A percentile compares a stretch with the other conserved stretches of the same genome.
These are phyloP conservation scores for Gisinianus flammeolus DNA, from an alignment of 2,888 invertebrate genomes.

Conservation along the genomic window DNA sequence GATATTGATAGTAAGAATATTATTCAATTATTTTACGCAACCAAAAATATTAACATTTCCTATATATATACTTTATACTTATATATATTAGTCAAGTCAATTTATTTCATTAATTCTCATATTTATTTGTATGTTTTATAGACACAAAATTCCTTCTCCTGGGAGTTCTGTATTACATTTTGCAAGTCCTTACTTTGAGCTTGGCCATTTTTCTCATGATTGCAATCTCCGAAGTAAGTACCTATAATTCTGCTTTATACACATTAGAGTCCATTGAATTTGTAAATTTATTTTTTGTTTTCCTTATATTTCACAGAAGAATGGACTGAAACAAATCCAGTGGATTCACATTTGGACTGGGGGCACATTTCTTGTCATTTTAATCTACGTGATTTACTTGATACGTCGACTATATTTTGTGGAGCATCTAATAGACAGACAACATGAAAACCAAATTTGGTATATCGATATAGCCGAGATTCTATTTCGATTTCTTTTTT, in stretches of 20 bases:
- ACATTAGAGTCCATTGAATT: no score
- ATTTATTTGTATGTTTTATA: neutral
- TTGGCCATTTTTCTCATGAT: conserved; percentile 32
- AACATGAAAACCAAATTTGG: conserved; percentile 10
- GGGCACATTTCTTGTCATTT: conserved; percentile 26
- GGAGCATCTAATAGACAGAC: neutral
- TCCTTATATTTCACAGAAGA: conserved; percentile 13
- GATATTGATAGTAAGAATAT: neutral
- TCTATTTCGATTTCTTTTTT: conserved; percentile 25
- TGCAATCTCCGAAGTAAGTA: conserved; percentile 7
- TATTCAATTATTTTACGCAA: neutral
- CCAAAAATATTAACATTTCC: neutral
- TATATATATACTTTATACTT: neutral
- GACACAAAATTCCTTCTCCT: conserved; percentile 23
- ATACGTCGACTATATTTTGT: conserved; percentile 34
- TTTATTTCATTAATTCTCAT: neutral
- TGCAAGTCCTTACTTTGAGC: conserved; percentile 27
- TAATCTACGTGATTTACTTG: conserved; percentile 35
- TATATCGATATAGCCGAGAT: conserved; percentile 34
- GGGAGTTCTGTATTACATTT: conserved; percentile 25
- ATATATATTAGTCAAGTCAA: neutral
- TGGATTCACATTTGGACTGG: conserved; percentile 29
- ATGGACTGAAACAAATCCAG: conserved; percentile 20
- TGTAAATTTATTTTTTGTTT: neutral
- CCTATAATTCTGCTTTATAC: no score